Base-by-base conservation (phyloP, 2,888 invertebrate genomes). In the Pomacea canaliculata region DNA sequence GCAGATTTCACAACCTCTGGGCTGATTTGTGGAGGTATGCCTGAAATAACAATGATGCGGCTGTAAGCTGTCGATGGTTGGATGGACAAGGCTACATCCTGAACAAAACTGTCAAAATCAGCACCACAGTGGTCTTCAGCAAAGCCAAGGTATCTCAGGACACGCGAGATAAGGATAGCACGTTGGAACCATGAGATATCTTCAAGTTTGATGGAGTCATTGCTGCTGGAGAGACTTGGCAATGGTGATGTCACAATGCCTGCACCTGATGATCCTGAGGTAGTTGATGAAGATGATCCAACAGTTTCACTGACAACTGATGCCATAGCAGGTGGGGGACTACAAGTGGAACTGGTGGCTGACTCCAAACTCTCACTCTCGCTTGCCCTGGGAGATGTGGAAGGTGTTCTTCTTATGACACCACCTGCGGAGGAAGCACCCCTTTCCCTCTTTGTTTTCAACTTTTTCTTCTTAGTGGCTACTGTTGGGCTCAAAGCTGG, bases 121-220 rank as follows among this genome's bases (percentile, higher is more conserved):
- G 81, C 80, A 46, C 80, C 84, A 27, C 89, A 88, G 72, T 86
- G 87, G 48, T 84, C 81, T 73, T 89, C 89, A 49, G 85, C 85
- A 56, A 87, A 82, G 18, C 84, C 86, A 18, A 90, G 77, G 76
- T 85, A 85, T 10, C 89, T 83, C 18, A 90, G 81, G n/a, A 90
- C 88, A 78, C 88, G 87, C 7, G 89, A 88, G 71, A 89, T 84
- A 48, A 87, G 87, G n/a, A 88, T 79, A 10, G 88, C 88, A 19
- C 87, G 83, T 67, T 89, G 86, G 70, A 89, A 87, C 90, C 90
- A 90, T 1, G 88, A 80, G 79, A 88, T 85, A 68, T 90, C 89
- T 70, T 90, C 90, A 13, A 83, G 82, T 62, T 77, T 78, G 66
- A 79, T 68, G 18, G 78, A 71, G 23, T 71, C 56, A 27, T 76